Evolutionary conservation across 2,113 vertebrate species (phyloP).

Genomic region (Corythornis vintsioides): DNA sequence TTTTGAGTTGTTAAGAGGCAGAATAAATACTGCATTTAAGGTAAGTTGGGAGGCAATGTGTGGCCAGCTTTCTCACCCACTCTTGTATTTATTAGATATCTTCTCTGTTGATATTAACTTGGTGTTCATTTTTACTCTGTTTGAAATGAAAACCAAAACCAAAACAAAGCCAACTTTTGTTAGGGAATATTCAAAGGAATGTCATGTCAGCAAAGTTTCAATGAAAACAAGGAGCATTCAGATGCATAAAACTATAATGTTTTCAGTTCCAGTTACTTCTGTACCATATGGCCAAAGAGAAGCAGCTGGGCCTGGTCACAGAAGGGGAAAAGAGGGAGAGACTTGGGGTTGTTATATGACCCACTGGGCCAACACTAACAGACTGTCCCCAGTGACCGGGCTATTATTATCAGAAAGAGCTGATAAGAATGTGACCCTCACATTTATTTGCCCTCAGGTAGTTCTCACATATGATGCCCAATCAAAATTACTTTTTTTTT

Average conservation of each 20-base stretch:
- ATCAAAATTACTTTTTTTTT: conserved; percentile 25
- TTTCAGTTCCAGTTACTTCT: conserved; percentile 33
- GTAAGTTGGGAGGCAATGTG: not conserved
- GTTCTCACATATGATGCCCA: not conserved
- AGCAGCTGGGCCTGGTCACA: conserved; percentile 79
- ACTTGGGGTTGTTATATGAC: conserved; percentile 37
- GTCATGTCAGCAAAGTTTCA: not conserved
- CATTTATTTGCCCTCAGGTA: conserved; percentile 57
- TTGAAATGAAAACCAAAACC: not conserved
- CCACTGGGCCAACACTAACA: conserved; percentile 57
- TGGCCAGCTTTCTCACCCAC: not conserved
- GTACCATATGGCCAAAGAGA: conserved; percentile 67
- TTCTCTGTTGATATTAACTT: not conserved
- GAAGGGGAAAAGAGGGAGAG: conserved; percentile 48
- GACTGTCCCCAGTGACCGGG: conserved; percentile 17
- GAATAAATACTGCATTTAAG: not conserved
- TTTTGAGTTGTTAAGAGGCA: not conserved
- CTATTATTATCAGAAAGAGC: conserved; percentile 30
- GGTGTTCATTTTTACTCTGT: not conserved
- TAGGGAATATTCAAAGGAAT: conserved; percentile 45
- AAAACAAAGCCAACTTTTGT: not conserved
- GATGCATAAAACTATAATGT: conserved; percentile 53
- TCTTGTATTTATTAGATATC: not conserved
- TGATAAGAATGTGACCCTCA: conserved; percentile 32
- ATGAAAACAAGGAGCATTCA: conserved; percentile 47